phyloP scores from a whole-genome alignment of 2,888 invertebrate species.

The Apeira syringaria region DNA sequence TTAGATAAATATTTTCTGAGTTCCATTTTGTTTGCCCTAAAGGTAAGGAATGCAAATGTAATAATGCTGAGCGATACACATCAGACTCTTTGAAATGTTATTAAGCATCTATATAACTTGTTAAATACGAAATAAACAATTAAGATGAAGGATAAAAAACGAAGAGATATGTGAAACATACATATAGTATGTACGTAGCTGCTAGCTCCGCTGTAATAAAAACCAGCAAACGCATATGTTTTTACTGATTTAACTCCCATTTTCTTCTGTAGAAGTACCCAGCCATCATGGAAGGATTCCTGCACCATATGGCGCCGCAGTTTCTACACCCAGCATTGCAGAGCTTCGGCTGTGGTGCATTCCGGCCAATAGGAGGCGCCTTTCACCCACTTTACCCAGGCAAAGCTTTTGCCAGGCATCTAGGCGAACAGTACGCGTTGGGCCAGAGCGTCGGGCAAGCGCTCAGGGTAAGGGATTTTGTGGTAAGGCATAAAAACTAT shows the following conservation, averaged over 20 bases:
- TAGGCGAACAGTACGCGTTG: slow-evolving; percentile 77
- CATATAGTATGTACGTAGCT: too few relatives aligned
- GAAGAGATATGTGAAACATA: too few relatives aligned
- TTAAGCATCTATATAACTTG: too few relatives aligned
- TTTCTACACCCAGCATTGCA: slow-evolving; percentile 79
- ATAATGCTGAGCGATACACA: too few relatives aligned
- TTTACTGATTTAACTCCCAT: too few relatives aligned
- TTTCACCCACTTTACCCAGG: slow-evolving; percentile 79
- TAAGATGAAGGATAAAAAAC: too few relatives aligned
- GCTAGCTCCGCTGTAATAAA: background rate
- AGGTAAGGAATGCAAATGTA: too few relatives aligned
- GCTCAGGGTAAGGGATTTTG: slow-evolving; percentile 55
- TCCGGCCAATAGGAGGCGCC: slow-evolving; percentile 77
- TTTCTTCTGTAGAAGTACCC: slow-evolving; percentile 4
- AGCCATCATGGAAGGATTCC: slow-evolving; percentile 73
- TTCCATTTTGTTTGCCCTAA: too few relatives aligned
- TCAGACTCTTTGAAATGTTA: too few relatives aligned
- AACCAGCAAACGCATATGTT: background rate
- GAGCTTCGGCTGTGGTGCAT: slow-evolving; percentile 79
- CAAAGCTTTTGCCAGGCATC: slow-evolving; percentile 76
- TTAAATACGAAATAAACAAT: too few relatives aligned
- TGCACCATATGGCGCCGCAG: slow-evolving; percentile 81
- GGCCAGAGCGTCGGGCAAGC: slow-evolving; percentile 78
- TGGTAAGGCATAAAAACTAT: background rate
- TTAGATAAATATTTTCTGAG: too few relatives aligned